Evolutionary conservation across 2,797 vertebrate species (phyloP).

Genomic region (Peromyscus eremicus): DNA sequence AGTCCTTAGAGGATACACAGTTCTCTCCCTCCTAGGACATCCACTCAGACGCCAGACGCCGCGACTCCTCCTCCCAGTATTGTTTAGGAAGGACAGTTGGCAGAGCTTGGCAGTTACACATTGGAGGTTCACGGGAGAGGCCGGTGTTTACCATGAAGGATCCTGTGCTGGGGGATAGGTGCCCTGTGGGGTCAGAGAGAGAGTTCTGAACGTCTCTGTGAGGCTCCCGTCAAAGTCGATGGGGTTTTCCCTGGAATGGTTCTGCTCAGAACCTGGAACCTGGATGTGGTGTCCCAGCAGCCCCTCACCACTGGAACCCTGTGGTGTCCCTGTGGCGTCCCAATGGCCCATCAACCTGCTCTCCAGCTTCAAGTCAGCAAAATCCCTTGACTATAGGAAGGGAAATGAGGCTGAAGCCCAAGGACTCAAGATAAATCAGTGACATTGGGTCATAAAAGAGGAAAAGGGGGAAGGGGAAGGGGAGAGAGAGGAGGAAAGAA

Average conservation of each 20-base stretch:
- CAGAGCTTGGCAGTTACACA: background rate
- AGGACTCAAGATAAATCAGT: too few relatives aligned
- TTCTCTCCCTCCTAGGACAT: fast-evolving
- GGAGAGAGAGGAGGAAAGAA: background rate
- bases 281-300: too few relatives aligned
- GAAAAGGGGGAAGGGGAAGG: background rate
- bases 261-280: background rate
- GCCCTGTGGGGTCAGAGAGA: background rate
- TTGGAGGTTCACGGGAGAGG: background rate
- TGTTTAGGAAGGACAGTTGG: background rate
- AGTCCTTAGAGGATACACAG: fast-evolving
- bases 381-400: background rate
- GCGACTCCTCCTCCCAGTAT: background rate
- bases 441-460: background rate
- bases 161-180: background rate
- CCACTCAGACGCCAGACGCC: background rate
- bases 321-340: background rate
- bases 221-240: background rate
- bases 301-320: background rate
- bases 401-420: too few relatives aligned
- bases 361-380: background rate
- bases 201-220: background rate
- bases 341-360: background rate
- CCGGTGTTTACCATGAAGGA: background rate
- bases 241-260: background rate